These are phyloP conservation scores for Odontesthes bonariensis DNA, from an alignment of 2,113 vertebrate species.

Conservation along the genomic window DNA sequence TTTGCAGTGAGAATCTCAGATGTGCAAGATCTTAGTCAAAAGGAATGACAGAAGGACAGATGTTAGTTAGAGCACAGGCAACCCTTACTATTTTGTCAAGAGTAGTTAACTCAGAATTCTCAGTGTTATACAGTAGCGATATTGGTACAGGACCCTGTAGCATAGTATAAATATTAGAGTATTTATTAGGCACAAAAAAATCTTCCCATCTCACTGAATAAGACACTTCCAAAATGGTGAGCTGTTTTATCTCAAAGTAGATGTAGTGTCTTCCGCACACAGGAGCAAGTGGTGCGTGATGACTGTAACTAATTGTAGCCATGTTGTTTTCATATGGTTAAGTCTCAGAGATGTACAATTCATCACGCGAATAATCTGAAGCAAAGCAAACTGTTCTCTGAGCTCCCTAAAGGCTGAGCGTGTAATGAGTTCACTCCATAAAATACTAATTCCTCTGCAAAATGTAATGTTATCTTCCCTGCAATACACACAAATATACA, in stretches of 20 bases:
- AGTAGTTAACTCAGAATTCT: no score
- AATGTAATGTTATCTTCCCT: constrained; percentile 53
- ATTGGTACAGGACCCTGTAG: no score
- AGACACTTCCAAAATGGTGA: neutral
- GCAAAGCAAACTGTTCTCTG: constrained; percentile 68
- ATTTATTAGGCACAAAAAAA: no score
- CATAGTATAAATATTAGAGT: no score
- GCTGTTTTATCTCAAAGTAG: constrained; percentile 2
- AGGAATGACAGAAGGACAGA: no score
- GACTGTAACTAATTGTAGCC: constrained; percentile 48
- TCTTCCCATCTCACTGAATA: no score
- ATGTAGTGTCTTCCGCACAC: constrained; percentile 14
- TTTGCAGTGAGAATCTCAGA: no score
- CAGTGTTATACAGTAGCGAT: no score
- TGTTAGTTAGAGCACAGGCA: no score
- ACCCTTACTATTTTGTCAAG: no score
- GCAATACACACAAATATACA: constrained; percentile 35
- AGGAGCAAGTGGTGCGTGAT: constrained; percentile 12
- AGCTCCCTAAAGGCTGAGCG: constrained; percentile 54
- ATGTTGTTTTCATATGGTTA: constrained; percentile 67
- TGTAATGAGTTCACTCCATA: constrained; percentile 69
- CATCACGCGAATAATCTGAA: constrained; percentile 71
- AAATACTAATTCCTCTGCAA: constrained; percentile 67
- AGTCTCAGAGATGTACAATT: constrained; percentile 69
- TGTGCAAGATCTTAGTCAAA: no score